A percentile compares a stretch with the other conserved stretches of the same genome.
These are phyloP conservation scores for Drosophila kepulauana DNA, from an alignment of 1,140 invertebrate species.

Conservation along the genomic window DNA sequence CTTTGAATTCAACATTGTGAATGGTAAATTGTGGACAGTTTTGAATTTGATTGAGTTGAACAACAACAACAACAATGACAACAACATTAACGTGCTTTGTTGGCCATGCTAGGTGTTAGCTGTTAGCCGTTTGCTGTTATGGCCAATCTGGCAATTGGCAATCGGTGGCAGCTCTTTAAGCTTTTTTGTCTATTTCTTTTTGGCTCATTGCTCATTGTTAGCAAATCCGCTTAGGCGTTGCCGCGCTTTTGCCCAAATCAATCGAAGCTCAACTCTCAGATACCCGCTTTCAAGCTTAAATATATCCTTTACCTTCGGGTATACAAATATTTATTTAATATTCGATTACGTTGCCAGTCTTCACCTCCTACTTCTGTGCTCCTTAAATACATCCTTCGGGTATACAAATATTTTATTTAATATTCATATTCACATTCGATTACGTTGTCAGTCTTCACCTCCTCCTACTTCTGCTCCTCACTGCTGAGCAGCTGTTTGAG, in stretches of 20 bases:
- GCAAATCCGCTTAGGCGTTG: slow-evolving; percentile 72
- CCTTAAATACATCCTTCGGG: too few species aligned
- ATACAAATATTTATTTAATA: too few species aligned
- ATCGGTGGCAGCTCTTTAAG: slow-evolving; percentile 26
- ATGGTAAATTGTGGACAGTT: slow-evolving; percentile 69
- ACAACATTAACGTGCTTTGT: slow-evolving; percentile 32
- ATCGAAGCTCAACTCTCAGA: background rate
- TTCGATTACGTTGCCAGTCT: too few species aligned
- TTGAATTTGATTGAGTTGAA: slow-evolving; percentile 62
- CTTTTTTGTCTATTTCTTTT: slow-evolving; percentile 8
- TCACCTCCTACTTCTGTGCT: too few species aligned
- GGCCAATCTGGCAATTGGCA: slow-evolving; percentile 36
- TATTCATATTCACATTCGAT: too few species aligned
- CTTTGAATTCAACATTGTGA: slow-evolving; percentile 70
- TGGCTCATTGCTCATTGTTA: slow-evolving; percentile 18
- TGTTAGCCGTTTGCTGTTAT: slow-evolving; percentile 37
- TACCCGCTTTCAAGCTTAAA: too few species aligned
- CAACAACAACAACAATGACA: slow-evolving; percentile 26
- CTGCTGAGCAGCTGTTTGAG: too few species aligned
- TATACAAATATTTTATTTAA: too few species aligned
- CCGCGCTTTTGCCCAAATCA: slow-evolving; percentile 3
- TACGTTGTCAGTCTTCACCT: too few species aligned
- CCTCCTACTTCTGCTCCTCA: too few species aligned
- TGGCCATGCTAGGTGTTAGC: slow-evolving; percentile 46
- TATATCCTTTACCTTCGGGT: background rate